Evolutionary conservation across 2,797 vertebrate species (phyloP), one percentile per base, ranked within the genome.

Genomic region (Clamator glandarius): DNA sequence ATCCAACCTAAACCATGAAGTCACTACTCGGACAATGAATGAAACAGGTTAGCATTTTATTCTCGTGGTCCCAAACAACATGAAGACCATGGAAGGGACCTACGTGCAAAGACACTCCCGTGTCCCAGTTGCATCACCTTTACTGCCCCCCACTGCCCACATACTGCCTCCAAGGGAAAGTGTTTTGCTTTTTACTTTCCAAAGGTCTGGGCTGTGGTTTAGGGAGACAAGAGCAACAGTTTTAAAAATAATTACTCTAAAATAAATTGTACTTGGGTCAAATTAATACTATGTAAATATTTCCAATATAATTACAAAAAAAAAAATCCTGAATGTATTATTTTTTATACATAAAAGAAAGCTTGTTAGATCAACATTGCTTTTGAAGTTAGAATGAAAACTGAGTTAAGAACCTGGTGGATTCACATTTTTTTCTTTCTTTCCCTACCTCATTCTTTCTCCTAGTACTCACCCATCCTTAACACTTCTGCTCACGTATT

Each of bases 351-450:
- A 39, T 44, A 59, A 79, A 88, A 87, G n/a, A 72, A 68, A 52
- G 12, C 5, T 73, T 58, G 11, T 33, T 55, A 73, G 39, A 15
- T 52, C 35, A 62, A 72, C 19, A 16, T 64, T 77, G 28, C 25
- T 83, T 89, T 64, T 75, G 74, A 62, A 5, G 21, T 21, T 54
- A 62, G 69, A 61, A 87, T 46, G n/a, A 62, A 84, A 90, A 82
- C 5, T 26, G 33, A 74, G 19, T 57, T 59, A 92, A 87, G 62
- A 92, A 67, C n/a, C 28, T 41, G 12, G 8, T 26, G 5, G 29
- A 75, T 42, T 81, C 25, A 41, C 5, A 25, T 84, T 70, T 87
- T 48, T 42, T 52, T 80, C n/a, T 84, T 84, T 78, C 83, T 28
- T 46, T 16, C 29, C 20, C 15, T 66, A 9, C 6, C 14, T 52